Conservation (phyloP, 1,140 invertebrate species). For the Linepithema humile region DNA sequence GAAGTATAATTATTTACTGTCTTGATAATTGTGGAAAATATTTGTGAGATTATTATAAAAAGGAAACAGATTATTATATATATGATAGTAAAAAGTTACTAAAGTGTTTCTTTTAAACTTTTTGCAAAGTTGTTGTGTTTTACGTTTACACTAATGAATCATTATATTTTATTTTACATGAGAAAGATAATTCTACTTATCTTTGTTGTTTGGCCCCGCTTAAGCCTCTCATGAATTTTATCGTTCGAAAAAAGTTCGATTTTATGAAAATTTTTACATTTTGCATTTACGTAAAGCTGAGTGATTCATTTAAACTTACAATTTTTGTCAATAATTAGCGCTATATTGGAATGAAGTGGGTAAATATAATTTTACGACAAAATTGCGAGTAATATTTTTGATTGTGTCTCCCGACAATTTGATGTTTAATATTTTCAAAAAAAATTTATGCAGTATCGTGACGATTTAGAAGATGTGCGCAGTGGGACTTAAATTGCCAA, state of each 20-base stretch:
- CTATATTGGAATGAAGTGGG: background rate
- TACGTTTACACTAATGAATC: background rate
- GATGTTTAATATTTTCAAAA: background rate
- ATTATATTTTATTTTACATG: background rate
- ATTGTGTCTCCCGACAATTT: background rate
- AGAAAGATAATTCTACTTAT: background rate
- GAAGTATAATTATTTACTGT: background rate
- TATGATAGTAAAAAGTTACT: too few relatives aligned
- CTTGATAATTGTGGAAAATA: background rate
- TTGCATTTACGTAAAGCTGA: constrained; percentile 6
- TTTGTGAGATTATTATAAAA: background rate
- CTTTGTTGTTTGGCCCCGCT: background rate
- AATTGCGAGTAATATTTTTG: background rate
- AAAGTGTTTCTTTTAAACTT: background rate
- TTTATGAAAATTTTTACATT: background rate
- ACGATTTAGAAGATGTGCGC: background rate
- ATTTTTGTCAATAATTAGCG: background rate
- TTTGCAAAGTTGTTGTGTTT: background rate
- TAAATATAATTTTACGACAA: background rate
- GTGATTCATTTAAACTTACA: background rate
- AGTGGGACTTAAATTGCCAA: background rate
- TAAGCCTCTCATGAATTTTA: background rate
- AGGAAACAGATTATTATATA: background rate
- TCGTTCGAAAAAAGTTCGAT: background rate
- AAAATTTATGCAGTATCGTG: background rate